A percentile compares a stretch with the other conserved stretches of the same genome.
Evolutionary conservation across 2,113 vertebrate genomes (phyloP).

Genomic region (Scolopax mira): DNA sequence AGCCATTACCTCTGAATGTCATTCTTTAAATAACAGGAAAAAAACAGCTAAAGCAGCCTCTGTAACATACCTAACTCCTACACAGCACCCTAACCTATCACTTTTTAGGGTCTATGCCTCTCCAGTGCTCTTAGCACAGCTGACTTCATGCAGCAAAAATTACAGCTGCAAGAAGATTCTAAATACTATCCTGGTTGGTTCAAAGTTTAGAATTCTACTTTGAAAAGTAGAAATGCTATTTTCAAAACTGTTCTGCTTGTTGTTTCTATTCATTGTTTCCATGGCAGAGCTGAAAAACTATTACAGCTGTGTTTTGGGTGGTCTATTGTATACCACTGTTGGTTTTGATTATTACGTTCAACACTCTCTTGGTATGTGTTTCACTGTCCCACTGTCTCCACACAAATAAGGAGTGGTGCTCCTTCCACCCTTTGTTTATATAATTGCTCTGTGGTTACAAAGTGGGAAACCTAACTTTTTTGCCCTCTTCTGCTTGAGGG

Average conservation of each 20-base stretch:
- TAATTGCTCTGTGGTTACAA: not conserved
- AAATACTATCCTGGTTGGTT: not conserved
- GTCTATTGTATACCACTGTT: slow-evolving; percentile 55
- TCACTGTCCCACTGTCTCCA: slow-evolving; percentile 22
- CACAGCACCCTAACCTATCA: not conserved
- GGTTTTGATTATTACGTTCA: slow-evolving; percentile 56
- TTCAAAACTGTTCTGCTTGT: slow-evolving; percentile 31
- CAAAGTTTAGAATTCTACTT: slow-evolving; percentile 22
- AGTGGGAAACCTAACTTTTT: not conserved
- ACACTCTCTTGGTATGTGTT: slow-evolving; percentile 3
- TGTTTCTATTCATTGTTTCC: slow-evolving; percentile 46
- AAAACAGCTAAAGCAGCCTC: not conserved
- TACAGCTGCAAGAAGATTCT: not conserved
- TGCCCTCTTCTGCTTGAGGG: not conserved
- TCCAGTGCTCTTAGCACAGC: not conserved
- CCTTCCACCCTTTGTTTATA: slow-evolving; percentile 7
- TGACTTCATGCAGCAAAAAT: slow-evolving; percentile 7
- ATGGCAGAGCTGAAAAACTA: slow-evolving; percentile 33
- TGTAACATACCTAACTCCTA: not conserved
- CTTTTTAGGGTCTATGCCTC: not conserved
- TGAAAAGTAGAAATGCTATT: not conserved
- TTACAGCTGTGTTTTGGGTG: slow-evolving; percentile 64
- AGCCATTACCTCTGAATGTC: not conserved
- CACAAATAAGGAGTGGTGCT: slow-evolving; percentile 27
- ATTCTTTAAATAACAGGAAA: not conserved